These are phyloP conservation scores for Arctia plantaginis DNA, from an alignment of 2,888 invertebrate species.

Conservation along the genomic window DNA sequence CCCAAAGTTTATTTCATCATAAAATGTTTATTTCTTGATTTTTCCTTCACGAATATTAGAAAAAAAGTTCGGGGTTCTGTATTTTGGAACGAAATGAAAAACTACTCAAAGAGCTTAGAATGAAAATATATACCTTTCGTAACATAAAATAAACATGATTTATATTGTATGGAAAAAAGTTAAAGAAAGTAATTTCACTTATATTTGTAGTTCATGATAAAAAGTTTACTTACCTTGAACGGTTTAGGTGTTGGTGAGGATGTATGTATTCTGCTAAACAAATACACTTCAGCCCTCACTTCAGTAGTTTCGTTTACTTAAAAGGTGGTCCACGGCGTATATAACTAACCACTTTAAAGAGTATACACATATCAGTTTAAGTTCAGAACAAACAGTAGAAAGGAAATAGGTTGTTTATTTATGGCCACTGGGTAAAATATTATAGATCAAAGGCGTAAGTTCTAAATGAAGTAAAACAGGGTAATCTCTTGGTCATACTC, in stretches of 20 bases:
- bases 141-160: not conserved
- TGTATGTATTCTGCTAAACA: not conserved
- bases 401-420: too few species aligned
- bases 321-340: not conserved
- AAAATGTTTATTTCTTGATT: not conserved
- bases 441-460: too few species aligned
- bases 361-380: too few species aligned
- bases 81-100: not conserved
- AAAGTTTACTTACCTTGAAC: not conserved
- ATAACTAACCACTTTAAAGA: too few species aligned
- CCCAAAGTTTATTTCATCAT: not conserved
- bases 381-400: too few species aligned
- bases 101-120: constrained; percentile 1
- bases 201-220: not conserved
- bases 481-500: too few species aligned
- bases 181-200: not conserved
- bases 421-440: too few species aligned
- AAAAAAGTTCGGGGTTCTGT: not conserved
- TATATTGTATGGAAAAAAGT: not conserved
- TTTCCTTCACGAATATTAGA: not conserved
- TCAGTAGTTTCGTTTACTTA: not conserved
- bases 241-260: not conserved
- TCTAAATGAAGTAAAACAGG: too few species aligned
- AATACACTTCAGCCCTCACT: not conserved
- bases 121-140: not conserved